phyloP scores from a whole-genome alignment of 2,888 invertebrate genomes.

The Timandra comae region DNA sequence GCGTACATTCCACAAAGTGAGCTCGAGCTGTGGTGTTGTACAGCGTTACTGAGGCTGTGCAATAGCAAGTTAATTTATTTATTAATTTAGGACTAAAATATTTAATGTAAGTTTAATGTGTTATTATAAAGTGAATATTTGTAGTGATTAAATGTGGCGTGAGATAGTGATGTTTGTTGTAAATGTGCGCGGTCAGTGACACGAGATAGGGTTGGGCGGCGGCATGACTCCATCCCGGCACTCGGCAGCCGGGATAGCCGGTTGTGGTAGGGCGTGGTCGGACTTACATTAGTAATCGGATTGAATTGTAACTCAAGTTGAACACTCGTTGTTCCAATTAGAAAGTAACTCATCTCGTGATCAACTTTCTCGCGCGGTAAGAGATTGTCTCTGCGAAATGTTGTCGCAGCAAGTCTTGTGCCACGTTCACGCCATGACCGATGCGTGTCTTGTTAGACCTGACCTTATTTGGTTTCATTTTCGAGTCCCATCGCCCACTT shows the following conservation, averaged over 20 bases:
- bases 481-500: slow-evolving; percentile 56
- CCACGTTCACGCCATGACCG: slow-evolving; percentile 53
- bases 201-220: slow-evolving; percentile 44
- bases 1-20: slow-evolving; percentile 73
- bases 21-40: slow-evolving; percentile 69
- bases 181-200: slow-evolving; percentile 69
- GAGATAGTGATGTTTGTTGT: slow-evolving; percentile 42
- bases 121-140: slow-evolving; percentile 35
- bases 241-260: slow-evolving; percentile 52
- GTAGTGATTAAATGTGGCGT: slow-evolving; percentile 40
- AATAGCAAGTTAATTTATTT: slow-evolving; percentile 73
- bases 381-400: slow-evolving; percentile 36
- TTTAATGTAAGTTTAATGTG: slow-evolving; percentile 70
- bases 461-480: slow-evolving; percentile 63
- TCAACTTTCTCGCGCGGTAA: slow-evolving; percentile 48
- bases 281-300: slow-evolving; percentile 15
- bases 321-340: slow-evolving; percentile 28
- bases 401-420: slow-evolving; percentile 42
- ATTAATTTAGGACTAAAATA: slow-evolving; percentile 74
- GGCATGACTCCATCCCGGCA: slow-evolving; percentile 39
- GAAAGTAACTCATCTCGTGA: slow-evolving; percentile 43
- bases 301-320: slow-evolving; percentile 16
- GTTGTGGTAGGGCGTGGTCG: slow-evolving; percentile 77
- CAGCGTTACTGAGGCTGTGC: slow-evolving; percentile 72
- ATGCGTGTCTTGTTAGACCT: slow-evolving; percentile 35